Evolutionary conservation across 64 coral and sea anemone species (phyloP).

Genomic region (Acropora yongei): DNA sequence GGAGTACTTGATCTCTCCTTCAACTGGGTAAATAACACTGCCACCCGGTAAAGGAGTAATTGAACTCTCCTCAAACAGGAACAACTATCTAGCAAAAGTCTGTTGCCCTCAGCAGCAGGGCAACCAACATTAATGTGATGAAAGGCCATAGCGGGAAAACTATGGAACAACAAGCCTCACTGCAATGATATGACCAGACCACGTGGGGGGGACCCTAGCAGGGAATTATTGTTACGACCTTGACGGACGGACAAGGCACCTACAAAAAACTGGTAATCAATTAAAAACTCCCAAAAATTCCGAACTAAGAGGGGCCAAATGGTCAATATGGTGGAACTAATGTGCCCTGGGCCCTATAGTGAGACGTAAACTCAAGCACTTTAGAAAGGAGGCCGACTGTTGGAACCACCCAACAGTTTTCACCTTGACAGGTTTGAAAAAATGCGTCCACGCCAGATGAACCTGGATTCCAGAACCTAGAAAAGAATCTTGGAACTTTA

Average conservation of each 20-base stretch:
- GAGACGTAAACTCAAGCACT: not conserved
- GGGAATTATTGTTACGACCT: not conserved
- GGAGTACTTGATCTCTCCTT: not conserved
- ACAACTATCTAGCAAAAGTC: not conserved
- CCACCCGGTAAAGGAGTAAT: not conserved
- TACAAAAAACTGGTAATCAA: conserved; percentile 1
- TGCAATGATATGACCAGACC: not conserved
- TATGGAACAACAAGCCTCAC: not conserved
- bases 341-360: not conserved
- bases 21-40: not conserved
- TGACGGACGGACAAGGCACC: not conserved
- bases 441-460: conserved; percentile 60
- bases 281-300: not conserved
- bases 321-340: no score
- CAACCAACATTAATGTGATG: not conserved
- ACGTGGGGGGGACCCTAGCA: not conserved
- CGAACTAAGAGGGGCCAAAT: not conserved
- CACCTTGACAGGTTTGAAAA: conserved; percentile 22
- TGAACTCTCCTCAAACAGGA: not conserved
- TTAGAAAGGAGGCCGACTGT: conserved; percentile 29
- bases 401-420: conserved; percentile 40
- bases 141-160: not conserved
- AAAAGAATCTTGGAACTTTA: conserved; percentile 16
- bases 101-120: not conserved
- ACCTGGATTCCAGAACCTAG: conserved; percentile 50